Evolutionary conservation across 92 coral and sea anemone genomes (phyloP).

Genomic region (Umimayanthus kanabou): DNA sequence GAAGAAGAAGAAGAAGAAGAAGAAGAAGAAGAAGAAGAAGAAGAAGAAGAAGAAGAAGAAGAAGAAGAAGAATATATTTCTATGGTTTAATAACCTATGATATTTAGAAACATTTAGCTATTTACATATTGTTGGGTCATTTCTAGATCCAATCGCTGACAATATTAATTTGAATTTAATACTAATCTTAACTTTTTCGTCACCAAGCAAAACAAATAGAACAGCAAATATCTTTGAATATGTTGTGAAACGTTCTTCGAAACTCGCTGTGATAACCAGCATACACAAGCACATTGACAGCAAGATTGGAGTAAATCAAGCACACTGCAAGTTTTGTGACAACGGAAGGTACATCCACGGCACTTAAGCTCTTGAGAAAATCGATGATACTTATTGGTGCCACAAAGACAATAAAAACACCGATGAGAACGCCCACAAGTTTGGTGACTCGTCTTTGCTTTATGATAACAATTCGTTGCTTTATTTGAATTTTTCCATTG

Average conservation of each 20-base stretch:
- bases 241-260: slow-evolving; percentile 47
- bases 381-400: slow-evolving; percentile 64
- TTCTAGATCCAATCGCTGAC: neutral
- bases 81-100: too few relatives aligned
- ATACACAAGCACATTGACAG: slow-evolving; percentile 64
- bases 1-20: too few relatives aligned
- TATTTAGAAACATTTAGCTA: too few relatives aligned
- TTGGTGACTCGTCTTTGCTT: slow-evolving; percentile 58
- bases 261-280: slow-evolving; percentile 70
- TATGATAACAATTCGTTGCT: neutral
- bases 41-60: too few relatives aligned
- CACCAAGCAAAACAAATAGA: neutral
- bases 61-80: too few relatives aligned
- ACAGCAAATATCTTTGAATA: slow-evolving; percentile 6
- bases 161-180: neutral
- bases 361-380: slow-evolving; percentile 36
- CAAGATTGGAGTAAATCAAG: slow-evolving; percentile 65
- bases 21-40: too few relatives aligned
- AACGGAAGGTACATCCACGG: slow-evolving; percentile 33
- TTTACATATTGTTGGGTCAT: too few relatives aligned
- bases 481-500: neutral
- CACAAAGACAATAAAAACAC: slow-evolving; percentile 54
- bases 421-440: slow-evolving; percentile 51
- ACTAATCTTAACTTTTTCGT: neutral
- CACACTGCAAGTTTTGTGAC: slow-evolving; percentile 50